Evolutionary conservation across 2,888 invertebrate species (phyloP), one percentile per base, ranked within the genome.

Genomic region (Petrophora chlorosata): DNA sequence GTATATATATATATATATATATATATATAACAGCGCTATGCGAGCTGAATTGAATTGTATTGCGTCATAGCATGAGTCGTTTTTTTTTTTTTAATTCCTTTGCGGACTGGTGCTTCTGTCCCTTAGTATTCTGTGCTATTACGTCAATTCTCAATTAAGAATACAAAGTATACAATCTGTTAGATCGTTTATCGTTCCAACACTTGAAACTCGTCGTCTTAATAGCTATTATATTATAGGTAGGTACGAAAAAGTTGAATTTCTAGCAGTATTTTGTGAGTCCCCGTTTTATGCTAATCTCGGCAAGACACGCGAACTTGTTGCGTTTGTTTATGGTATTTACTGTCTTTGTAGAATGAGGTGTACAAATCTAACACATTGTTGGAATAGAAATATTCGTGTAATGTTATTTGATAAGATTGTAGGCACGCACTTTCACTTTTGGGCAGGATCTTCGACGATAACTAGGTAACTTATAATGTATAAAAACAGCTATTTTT

Each of bases 261-360:
- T 59, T 58, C 66, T 51, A 39, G 10, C 19, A 49, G 46, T 44
- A 47, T 51, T 82, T 84, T 76, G 73, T 73, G 70, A 75, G 68
- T 71, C 69, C 56, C 66, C 62, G 74, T 79, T n/a, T n/a, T 81
- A 83, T 79, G 80, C 67, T 85, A 82, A 85, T 84, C 74, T 74
- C 60, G 49, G 59, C 16, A 58, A 38, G 16, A 52, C 89, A 89
- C 86, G 89, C 88, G 34, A 89, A 89, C 89, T 81, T 89, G 89
- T 89, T 89, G 89, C 81, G 75, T 56, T 62, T 56, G 61, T 66
- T 62, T 63, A 59, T 56, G 51, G 43, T 55, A 64, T 48, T 56
- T 50, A 42, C 52, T 54, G 54, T 53, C 52, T 53, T 39, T 35
- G 15, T 5, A 19, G n/a, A 10, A 30, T 34, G 34, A 5, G 26